Conservation (phyloP, 37 sponge, comb jelly and placozoan genomes). For the Aplysina aerophoba region DNA sequence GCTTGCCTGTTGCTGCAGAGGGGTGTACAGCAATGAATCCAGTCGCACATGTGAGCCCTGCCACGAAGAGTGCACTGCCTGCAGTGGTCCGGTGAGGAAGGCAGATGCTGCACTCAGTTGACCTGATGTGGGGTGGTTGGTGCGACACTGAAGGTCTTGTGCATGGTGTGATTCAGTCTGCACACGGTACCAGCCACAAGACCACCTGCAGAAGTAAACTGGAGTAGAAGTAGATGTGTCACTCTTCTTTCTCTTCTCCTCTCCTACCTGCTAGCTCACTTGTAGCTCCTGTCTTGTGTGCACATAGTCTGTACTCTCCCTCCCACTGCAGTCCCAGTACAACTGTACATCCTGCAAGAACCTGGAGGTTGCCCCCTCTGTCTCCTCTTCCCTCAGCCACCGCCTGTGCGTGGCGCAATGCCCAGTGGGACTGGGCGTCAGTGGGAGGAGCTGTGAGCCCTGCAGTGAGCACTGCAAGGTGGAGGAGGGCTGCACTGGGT, state of each 20-base stretch:
- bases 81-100: constrained; percentile 47
- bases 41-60: constrained; percentile 48
- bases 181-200: neutral
- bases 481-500: constrained; percentile 71
- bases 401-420: constrained; percentile 50
- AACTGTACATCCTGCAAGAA: neutral
- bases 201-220: neutral
- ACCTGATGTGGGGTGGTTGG: neutral
- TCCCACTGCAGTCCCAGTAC: neutral
- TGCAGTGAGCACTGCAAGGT: constrained; percentile 54
- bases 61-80: constrained; percentile 40
- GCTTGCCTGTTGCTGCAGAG: neutral
- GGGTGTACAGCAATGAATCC: constrained; percentile 34
- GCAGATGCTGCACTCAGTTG: neutral
- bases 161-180: neutral
- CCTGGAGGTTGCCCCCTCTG: no score
- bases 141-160: no score
- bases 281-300: neutral
- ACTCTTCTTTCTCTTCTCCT: neutral
- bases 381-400: no score
- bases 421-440: constrained; percentile 42
- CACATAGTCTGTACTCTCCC: neutral
- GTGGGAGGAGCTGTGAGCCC: constrained; percentile 29
- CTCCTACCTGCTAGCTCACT: neutral
- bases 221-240: no score